These are phyloP conservation scores for Pelusios castaneus DNA, from an alignment of 2,113 vertebrate species.

Conservation along the genomic window DNA sequence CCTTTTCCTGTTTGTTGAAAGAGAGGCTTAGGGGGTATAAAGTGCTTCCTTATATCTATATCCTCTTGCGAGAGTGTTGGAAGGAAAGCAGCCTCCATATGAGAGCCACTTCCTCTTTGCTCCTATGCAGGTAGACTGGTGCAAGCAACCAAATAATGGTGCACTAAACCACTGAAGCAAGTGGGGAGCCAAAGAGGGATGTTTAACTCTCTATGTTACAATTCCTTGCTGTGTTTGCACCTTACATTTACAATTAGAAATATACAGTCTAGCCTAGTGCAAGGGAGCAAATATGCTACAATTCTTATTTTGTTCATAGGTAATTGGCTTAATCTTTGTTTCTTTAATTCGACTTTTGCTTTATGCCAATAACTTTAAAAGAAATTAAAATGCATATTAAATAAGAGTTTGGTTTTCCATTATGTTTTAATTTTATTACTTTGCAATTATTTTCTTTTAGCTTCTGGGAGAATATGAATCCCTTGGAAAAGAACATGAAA, in stretches of 20 bases:
- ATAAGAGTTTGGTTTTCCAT: background rate
- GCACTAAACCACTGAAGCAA: background rate
- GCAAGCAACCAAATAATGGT: background rate
- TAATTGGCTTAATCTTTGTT: background rate
- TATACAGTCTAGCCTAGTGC: background rate
- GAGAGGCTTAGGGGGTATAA: too few relatives aligned
- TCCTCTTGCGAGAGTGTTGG: background rate
- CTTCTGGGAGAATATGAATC: constrained; percentile 90
- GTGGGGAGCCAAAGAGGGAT: background rate
- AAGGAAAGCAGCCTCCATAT: background rate
- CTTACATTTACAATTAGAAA: background rate
- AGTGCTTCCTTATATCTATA: background rate
- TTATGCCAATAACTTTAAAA: background rate
- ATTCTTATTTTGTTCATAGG: background rate
- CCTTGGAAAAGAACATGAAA: constrained; percentile 88
- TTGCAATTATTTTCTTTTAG: constrained; percentile 73
- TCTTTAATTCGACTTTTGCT: background rate
- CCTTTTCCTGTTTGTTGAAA: background rate
- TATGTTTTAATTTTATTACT: background rate
- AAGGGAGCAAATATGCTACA: background rate
- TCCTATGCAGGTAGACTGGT: background rate
- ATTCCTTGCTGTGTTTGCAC: background rate
- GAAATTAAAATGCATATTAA: background rate
- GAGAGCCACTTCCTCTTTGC: background rate
- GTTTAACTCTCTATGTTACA: background rate